phyloP scores from a whole-genome alignment of 2,797 vertebrate genomes.

The Nannoperca australis region DNA sequence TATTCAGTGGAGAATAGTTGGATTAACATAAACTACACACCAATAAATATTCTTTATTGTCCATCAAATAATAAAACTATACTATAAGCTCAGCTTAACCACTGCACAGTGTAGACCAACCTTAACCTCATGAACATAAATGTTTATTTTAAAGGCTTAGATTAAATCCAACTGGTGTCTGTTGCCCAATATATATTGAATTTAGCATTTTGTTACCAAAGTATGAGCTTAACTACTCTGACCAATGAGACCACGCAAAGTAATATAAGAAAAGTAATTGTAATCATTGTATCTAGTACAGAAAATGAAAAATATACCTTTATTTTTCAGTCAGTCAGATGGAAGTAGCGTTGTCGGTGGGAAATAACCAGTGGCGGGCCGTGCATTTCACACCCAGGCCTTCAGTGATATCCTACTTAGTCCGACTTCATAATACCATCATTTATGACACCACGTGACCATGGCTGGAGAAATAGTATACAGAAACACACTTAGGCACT shows the following conservation, averaged over 20 bases:
- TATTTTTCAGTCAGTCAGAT: background rate
- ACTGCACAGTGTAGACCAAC: background rate
- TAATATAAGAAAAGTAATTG: background rate
- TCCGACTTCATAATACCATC: too few species aligned
- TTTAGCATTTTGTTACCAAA: background rate
- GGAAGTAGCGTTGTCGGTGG: background rate
- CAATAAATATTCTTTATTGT: slow-evolving; percentile 62
- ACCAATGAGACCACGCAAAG: background rate
- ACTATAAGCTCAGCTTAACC: slow-evolving; percentile 16
- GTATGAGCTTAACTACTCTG: background rate
- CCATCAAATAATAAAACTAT: slow-evolving; percentile 43
- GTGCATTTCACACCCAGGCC: too few species aligned
- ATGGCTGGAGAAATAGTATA: too few species aligned
- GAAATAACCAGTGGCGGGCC: background rate
- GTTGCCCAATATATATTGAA: background rate
- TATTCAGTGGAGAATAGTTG: slow-evolving; percentile 56
- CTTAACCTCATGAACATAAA: slow-evolving; percentile 1
- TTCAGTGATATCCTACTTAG: too few species aligned
- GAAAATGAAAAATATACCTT: background rate
- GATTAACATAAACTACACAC: slow-evolving; percentile 29
- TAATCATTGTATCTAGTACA: background rate
- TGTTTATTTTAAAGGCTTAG: slow-evolving; percentile 29
- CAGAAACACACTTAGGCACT: too few species aligned
- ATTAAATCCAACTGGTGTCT: slow-evolving; percentile 19
- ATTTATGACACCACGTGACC: too few species aligned